These are phyloP conservation scores for Latheticus oryzae DNA, from an alignment of 2,888 invertebrate genomes.

Conservation along the genomic window DNA sequence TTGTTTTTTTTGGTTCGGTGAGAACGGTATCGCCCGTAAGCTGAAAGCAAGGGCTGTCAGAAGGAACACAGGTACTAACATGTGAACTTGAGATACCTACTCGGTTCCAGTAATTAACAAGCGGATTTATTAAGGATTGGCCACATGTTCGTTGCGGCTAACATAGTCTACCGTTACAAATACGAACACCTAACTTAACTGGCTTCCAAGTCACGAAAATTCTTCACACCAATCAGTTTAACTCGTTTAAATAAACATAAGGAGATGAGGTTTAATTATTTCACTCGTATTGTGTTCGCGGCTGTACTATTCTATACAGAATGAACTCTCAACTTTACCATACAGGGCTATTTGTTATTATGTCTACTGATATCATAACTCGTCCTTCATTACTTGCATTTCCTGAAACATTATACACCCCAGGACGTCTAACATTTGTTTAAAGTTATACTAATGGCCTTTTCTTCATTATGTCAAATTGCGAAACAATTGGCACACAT, in stretches of 20 bases:
- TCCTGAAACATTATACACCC: slow-evolving; percentile 12
- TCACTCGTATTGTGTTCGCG: slow-evolving; percentile 1
- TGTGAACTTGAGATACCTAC: slow-evolving; percentile 55
- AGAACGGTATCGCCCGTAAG: slow-evolving; percentile 51
- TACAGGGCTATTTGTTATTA: slow-evolving; percentile 11
- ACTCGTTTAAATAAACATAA: slow-evolving; percentile 50
- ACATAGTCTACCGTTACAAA: slow-evolving; percentile 61
- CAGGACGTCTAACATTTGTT: slow-evolving; percentile 1
- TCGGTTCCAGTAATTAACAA: slow-evolving; percentile 62
- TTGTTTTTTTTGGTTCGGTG: slow-evolving; percentile 35
- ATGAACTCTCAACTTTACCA: slow-evolving; percentile 29
- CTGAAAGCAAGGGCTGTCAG: slow-evolving; percentile 48
- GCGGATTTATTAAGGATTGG: slow-evolving; percentile 61
- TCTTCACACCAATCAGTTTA: slow-evolving; percentile 51
- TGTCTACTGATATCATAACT: slow-evolving; percentile 5
- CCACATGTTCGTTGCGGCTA: slow-evolving; percentile 56
- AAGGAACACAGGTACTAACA: slow-evolving; percentile 58
- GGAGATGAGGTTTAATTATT: slow-evolving; percentile 19
- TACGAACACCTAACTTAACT: slow-evolving; percentile 59
- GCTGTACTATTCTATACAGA: background rate
- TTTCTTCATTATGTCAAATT: slow-evolving; percentile 1
- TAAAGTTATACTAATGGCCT: slow-evolving; percentile 1
- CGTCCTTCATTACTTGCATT: slow-evolving; percentile 5
- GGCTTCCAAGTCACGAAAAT: slow-evolving; percentile 59
- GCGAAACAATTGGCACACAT: too few relatives aligned